phyloP scores from a whole-genome alignment of 2,113 vertebrate species.

The Elachura formosa region DNA sequence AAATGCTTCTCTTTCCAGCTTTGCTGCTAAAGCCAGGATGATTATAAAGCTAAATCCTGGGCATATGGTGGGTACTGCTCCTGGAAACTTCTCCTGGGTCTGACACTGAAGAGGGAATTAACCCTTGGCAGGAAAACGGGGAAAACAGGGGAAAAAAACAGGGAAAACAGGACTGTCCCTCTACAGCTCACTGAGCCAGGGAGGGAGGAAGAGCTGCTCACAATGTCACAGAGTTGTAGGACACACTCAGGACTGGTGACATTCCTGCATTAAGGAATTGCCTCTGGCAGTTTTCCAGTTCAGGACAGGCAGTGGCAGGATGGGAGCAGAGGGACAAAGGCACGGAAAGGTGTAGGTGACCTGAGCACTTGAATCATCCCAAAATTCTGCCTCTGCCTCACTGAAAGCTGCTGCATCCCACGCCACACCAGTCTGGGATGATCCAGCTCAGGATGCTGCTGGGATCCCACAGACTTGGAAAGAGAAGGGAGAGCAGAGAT shows the following conservation, averaged over 20 bases:
- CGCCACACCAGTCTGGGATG: not conserved
- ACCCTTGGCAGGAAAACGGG: not conserved
- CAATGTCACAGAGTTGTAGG: not conserved
- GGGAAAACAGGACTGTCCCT: not conserved
- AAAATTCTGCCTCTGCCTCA: not conserved
- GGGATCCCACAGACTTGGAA: not conserved
- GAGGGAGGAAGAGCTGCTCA: not conserved
- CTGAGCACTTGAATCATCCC: not conserved
- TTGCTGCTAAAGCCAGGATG: constrained; percentile 53
- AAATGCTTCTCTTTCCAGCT: constrained; percentile 53
- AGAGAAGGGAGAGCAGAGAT: not conserved
- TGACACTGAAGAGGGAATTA: not conserved
- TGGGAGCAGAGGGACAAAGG: not conserved
- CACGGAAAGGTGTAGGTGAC: not conserved
- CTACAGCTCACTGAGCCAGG: accelerated
- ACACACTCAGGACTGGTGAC: not conserved
- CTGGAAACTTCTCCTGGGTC: not conserved
- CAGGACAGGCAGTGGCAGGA: not conserved
- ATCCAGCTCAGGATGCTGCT: not conserved
- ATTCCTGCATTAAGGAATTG: accelerated
- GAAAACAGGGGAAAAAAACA: not conserved
- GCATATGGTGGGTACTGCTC: constrained; percentile 25
- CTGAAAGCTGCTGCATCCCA: not conserved
- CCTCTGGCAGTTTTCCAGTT: accelerated
- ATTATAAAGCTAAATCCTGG: constrained; percentile 54